These are phyloP conservation scores for Styela plicata DNA, from an alignment of 23 tunicate genomes.

Conservation along the genomic window DNA sequence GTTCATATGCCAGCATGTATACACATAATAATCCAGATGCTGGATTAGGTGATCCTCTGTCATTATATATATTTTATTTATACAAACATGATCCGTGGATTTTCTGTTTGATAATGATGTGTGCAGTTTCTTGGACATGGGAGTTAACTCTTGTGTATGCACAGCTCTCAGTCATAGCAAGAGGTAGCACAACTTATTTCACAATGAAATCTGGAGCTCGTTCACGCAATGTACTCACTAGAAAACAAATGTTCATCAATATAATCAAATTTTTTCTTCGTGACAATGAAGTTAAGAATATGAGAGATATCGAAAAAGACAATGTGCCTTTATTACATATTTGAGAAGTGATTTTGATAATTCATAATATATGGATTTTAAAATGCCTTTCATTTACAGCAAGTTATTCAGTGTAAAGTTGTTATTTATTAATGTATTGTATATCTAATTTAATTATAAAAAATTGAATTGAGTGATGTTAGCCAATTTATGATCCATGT, in stretches of 20 bases:
- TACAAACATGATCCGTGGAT: constrained; percentile 36
- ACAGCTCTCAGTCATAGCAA: constrained; percentile 27
- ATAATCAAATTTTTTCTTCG: not conserved
- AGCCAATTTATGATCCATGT: too few species aligned
- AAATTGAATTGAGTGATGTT: too few species aligned
- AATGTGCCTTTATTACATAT: not conserved
- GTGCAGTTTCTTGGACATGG: constrained; percentile 34
- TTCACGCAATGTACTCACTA: not conserved
- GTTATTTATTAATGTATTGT: too few species aligned
- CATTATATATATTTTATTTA: not conserved
- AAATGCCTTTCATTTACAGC: too few species aligned
- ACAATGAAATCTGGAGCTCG: constrained; percentile 13
- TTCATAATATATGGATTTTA: too few species aligned
- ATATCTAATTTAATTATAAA: too few species aligned
- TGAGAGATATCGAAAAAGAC: not conserved
- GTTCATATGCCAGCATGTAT: not conserved
- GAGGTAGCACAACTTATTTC: constrained; percentile 42
- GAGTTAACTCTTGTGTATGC: constrained; percentile 33
- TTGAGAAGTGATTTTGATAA: too few species aligned
- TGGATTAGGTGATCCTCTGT: constrained; percentile 3
- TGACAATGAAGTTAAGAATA: not conserved
- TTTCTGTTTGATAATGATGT: constrained; percentile 33
- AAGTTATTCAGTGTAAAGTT: too few species aligned
- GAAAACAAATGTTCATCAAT: constrained; percentile 5
- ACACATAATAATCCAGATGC: not conserved